Conservation (phyloP, 2,113 vertebrate genomes). For the Stegostoma tigrinum region DNA sequence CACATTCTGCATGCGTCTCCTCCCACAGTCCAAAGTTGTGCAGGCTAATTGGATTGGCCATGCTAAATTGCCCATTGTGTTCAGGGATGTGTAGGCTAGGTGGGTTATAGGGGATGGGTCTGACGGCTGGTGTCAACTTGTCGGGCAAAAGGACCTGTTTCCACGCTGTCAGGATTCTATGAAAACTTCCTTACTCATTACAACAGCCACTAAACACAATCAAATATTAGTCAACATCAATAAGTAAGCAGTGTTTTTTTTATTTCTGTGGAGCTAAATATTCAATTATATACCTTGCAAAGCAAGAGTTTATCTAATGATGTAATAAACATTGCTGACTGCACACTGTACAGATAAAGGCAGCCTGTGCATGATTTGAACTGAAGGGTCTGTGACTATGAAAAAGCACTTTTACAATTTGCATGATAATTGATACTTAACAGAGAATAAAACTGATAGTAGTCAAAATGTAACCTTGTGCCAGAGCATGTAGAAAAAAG, state of each 20-base stretch:
- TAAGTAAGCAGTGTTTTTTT: not conserved
- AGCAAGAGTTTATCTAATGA: not conserved
- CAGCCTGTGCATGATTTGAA: not conserved
- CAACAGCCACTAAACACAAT: not conserved
- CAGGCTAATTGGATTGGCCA: no score
- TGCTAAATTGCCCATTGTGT: no score
- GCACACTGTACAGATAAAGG: not conserved
- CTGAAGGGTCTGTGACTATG: not conserved
- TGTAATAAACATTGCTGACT: not conserved
- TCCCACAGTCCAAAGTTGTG: no score
- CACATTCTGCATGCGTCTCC: no score
- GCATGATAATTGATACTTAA: not conserved
- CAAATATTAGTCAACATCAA: not conserved
- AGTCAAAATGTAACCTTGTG: not conserved
- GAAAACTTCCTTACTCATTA: not conserved
- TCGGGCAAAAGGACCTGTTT: no score
- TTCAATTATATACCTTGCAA: not conserved
- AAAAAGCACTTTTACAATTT: not conserved
- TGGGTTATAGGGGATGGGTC: no score
- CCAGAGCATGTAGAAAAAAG: not conserved
- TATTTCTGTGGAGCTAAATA: not conserved
- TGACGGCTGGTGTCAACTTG: no score
- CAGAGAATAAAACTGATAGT: not conserved
- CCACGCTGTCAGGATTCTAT: no score
- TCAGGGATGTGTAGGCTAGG: no score